These are phyloP conservation scores for Oceanodroma leucorhoa DNA, from an alignment of 2,797 vertebrate genomes.

Conservation along the genomic window DNA sequence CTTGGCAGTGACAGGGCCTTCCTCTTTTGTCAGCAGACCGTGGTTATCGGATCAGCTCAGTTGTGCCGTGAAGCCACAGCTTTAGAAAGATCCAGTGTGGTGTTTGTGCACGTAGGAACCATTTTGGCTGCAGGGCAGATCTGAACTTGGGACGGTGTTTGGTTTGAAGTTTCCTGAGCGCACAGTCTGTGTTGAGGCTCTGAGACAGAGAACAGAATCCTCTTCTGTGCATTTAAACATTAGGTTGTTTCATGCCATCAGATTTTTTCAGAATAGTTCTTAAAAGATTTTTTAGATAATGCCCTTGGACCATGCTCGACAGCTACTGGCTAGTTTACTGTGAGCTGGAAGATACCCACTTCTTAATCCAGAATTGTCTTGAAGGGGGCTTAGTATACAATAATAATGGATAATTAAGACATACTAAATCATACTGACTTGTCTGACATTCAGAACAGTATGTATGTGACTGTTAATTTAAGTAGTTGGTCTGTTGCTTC, in stretches of 20 bases:
- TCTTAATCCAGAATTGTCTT: not conserved
- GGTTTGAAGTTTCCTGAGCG: not conserved
- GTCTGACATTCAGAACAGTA: not conserved
- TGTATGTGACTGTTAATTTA: not conserved
- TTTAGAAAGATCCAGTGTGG: not conserved
- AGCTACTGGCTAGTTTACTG: not conserved
- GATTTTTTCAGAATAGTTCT: not conserved
- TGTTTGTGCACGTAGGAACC: rapidly evolving
- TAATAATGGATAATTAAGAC: not conserved
- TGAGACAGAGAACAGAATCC: not conserved
- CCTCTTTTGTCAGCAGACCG: rapidly evolving
- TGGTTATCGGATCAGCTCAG: rapidly evolving
- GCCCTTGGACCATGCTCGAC: not conserved
- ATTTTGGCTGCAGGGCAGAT: not conserved
- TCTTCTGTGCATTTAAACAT: not conserved
- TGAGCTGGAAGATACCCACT: not conserved
- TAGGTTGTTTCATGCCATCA: not conserved
- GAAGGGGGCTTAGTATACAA: not conserved
- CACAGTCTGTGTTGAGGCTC: not conserved
- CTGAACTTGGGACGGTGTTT: not conserved
- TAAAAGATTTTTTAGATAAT: not conserved
- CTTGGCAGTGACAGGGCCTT: not conserved
- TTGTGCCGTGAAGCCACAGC: not conserved
- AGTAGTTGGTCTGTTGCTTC: not conserved
- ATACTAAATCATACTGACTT: not conserved